These are phyloP conservation scores for Teleopsis dalmanni DNA, from an alignment of 1,140 invertebrate genomes.

Conservation along the genomic window DNA sequence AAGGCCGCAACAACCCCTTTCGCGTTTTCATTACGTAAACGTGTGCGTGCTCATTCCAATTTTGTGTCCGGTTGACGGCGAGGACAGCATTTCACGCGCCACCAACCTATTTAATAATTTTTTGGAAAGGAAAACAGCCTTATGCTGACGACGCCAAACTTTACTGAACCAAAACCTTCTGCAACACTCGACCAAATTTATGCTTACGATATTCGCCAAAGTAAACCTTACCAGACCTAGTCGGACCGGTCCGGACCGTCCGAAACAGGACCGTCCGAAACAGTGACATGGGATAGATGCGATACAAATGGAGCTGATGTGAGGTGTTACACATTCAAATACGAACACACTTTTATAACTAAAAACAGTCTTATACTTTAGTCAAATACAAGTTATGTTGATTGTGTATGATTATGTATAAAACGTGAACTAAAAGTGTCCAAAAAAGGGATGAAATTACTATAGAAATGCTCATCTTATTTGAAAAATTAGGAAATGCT, in stretches of 20 bases:
- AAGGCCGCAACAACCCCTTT: too few relatives aligned
- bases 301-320: not conserved
- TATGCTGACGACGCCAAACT: constrained; percentile 16
- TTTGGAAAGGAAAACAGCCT: too few relatives aligned
- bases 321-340: constrained; percentile 11
- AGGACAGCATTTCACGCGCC: constrained; percentile 41
- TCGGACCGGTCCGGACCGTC: constrained; percentile 18
- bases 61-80: constrained; percentile 19
- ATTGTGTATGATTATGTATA: too few relatives aligned
- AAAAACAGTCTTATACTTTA: not conserved
- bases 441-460: constrained; percentile 39
- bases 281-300: constrained; percentile 6
- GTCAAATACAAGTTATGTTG: too few relatives aligned
- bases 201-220: not conserved
- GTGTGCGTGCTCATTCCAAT: too few relatives aligned
- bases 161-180: constrained; percentile 24
- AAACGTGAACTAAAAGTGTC: constrained; percentile 34
- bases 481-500: too few relatives aligned
- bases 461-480: constrained; percentile 1
- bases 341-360: constrained; percentile 12
- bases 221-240: constrained; percentile 5
- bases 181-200: not conserved
- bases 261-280: constrained; percentile 18
- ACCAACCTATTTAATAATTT: constrained; percentile 42
- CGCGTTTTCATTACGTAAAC: too few relatives aligned